Evolutionary conservation across 2,888 invertebrate species (phyloP), one percentile per base, ranked within the genome.

Genomic region (Lasioglossum malachurum): DNA sequence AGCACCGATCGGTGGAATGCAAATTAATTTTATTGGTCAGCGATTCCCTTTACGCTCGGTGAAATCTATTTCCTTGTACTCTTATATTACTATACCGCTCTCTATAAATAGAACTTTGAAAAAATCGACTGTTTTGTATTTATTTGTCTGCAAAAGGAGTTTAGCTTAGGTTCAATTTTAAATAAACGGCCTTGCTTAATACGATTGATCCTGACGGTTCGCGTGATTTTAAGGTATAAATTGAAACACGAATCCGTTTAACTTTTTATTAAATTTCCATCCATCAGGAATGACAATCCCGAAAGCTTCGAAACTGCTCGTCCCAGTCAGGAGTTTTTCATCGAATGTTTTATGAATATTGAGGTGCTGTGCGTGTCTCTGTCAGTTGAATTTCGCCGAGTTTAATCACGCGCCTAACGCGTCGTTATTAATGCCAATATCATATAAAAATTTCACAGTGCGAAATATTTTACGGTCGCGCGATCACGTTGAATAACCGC

Each of bases 1-100:
- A 49, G 16, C 67, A 23, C 46, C 44, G 23, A 10, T n/a, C 16
- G 38, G 31, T 8, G 27, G 35, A n/a, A 75, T 71, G 60, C 49
- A 44, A 64, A 75, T 60, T 60, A 76, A 86, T 80, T 75, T 78
- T n/a, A 35, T 64, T 69, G 41, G 23, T 38, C 23, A 69, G 38
- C 69, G 23, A 69, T 38, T 69, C 69, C 12, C 23, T 12, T 46
- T 16, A 46, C 16, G 16, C 19, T 2, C 0, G n/a, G 38, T 38
- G 38, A 69, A 49, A 77, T 35, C 35, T 35, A 67, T 19, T 67
- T 35, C 12, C 23, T 7, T 19, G 3, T 10, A 23, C 8, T 67
- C 35, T 3, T 4, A 19, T 19, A 8, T 67, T 16, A 27, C 27
- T 27, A n/a, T n/a, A 60, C 4, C 4, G 14, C n/a, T 4, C 12